Percentiles rank a stretch among this genome's conserved stretches.
Evolutionary conservation across 2,113 vertebrate genomes (phyloP).

Genomic region (Ochotona curzoniae): DNA sequence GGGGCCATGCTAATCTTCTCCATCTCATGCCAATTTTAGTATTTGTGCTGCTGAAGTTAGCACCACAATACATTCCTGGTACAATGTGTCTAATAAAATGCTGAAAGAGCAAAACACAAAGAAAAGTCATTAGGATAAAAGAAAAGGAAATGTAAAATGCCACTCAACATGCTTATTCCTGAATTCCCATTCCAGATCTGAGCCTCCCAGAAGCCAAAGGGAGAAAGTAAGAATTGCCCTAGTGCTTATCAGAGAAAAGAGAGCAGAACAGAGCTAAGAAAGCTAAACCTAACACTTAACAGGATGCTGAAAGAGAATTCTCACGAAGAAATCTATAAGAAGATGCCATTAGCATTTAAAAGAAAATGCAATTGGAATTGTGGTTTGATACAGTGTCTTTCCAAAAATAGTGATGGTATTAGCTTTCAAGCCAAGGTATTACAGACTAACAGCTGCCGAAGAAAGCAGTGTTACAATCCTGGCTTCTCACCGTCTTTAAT

Average conservation of each 20-base stretch:
- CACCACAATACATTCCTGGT: too few relatives aligned
- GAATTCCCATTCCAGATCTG: not conserved
- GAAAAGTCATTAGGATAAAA: not conserved
- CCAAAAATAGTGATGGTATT: not conserved
- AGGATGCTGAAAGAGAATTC: not conserved
- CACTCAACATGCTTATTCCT: not conserved
- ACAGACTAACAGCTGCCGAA: not conserved
- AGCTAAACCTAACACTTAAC: too few relatives aligned
- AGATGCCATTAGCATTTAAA: not conserved
- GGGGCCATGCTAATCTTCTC: too few relatives aligned
- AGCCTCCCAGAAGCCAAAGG: not conserved
- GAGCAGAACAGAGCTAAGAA: not conserved
- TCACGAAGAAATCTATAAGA: not conserved
- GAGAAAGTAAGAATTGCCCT: not conserved
- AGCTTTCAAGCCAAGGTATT: not conserved
- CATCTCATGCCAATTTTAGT: too few relatives aligned
- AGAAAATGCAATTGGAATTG: not conserved
- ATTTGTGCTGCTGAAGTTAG: too few relatives aligned
- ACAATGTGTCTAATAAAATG: too few relatives aligned
- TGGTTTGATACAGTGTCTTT: not conserved
- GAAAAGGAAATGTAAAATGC: not conserved
- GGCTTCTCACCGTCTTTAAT: not conserved
- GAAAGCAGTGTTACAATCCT: not conserved
- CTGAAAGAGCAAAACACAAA: not conserved
- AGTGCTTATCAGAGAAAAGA: constrained; percentile 20